Conservation (phyloP, 2,888 invertebrate genomes). For the Drosophila paramelanica region DNA sequence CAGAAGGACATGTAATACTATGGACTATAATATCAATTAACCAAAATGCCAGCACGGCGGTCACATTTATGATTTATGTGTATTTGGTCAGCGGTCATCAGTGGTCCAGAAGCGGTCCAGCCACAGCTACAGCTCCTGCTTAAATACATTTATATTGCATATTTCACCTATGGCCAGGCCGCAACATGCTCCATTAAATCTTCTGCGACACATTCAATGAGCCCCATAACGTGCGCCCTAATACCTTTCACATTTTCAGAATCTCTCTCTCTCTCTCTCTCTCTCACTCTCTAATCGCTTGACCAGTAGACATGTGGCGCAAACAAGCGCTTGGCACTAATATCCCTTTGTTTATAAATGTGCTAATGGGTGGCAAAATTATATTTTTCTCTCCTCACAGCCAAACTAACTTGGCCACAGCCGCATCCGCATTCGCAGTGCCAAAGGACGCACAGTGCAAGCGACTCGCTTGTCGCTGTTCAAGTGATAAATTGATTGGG, state of each 20-base stretch:
- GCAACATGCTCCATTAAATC: slow-evolving; percentile 80
- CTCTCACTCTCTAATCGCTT: slow-evolving; percentile 39
- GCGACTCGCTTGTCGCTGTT: slow-evolving; percentile 61
- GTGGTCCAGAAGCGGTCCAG: slow-evolving; percentile 22
- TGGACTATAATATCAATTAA: slow-evolving; percentile 77
- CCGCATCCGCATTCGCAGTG: slow-evolving; percentile 30
- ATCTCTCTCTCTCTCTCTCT: background rate
- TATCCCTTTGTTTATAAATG: slow-evolving; percentile 83
- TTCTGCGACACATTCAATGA: slow-evolving; percentile 79
- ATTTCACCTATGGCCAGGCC: slow-evolving; percentile 64
- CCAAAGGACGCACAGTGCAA: slow-evolving; percentile 42
- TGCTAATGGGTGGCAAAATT: slow-evolving; percentile 71
- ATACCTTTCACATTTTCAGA: slow-evolving; percentile 61
- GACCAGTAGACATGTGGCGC: slow-evolving; percentile 49
- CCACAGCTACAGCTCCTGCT: slow-evolving; percentile 13
- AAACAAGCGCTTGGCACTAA: slow-evolving; percentile 65
- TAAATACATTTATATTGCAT: slow-evolving; percentile 65
- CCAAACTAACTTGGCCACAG: slow-evolving; percentile 26
- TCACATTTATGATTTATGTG: slow-evolving; percentile 68
- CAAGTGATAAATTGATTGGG: slow-evolving; percentile 82
- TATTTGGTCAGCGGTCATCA: slow-evolving; percentile 61
- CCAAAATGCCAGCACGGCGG: slow-evolving; percentile 56
- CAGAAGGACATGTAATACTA: slow-evolving; percentile 62
- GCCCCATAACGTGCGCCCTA: slow-evolving; percentile 75
- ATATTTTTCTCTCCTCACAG: slow-evolving; percentile 44